Percentiles rank a stretch among this genome's conserved stretches.
Conservation (phyloP, 2,113 vertebrate species). For the Notiomystis cincta region DNA sequence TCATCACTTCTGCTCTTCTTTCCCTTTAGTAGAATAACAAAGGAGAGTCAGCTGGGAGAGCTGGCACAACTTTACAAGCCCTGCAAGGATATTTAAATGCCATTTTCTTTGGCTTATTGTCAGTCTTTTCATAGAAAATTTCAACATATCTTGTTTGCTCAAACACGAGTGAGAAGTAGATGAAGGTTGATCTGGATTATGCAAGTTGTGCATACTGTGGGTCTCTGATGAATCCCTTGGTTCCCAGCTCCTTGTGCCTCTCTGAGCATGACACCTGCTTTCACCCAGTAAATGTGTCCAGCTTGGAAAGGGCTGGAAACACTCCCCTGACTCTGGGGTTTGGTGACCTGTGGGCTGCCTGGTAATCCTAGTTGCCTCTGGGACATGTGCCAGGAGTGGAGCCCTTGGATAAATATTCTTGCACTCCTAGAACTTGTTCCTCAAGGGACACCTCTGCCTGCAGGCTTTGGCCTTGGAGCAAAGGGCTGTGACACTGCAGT, state of each 20-base stretch:
- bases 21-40: not conserved
- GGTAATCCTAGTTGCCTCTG: not conserved
- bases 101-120: not conserved
- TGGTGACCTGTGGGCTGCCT: not conserved
- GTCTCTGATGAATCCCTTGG: not conserved
- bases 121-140: not conserved
- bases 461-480: not conserved
- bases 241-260: not conserved
- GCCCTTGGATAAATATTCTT: not conserved
- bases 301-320: not conserved
- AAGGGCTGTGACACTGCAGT: not conserved
- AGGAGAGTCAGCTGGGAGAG: not conserved
- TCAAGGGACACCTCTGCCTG: not conserved
- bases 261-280: not conserved
- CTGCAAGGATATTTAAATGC: not conserved
- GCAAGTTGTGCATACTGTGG: not conserved
- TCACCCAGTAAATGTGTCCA: not conserved
- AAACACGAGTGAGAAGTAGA: not conserved
- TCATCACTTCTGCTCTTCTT: not conserved
- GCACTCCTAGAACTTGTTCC: not conserved
- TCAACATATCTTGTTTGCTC: not conserved
- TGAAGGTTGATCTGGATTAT: not conserved
- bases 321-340: not conserved
- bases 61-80: not conserved
- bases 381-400: not conserved